Percentiles rank a stretch among this genome's conserved stretches.
Conservation (phyloP, 2,888 invertebrate genomes). For the Arctia plantaginis region DNA sequence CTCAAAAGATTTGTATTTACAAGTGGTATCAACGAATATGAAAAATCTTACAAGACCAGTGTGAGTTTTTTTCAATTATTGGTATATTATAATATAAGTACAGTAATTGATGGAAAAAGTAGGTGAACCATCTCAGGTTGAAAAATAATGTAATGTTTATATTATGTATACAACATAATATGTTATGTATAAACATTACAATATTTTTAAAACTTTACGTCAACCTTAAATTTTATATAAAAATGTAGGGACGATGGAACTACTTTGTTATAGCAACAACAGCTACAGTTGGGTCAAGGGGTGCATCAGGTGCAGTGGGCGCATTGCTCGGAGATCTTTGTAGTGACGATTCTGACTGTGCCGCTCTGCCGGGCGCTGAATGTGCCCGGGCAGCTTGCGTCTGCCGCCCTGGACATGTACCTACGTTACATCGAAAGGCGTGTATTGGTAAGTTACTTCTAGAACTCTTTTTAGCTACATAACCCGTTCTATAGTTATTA, state of each 20-base stretch:
- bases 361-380: slow-evolving; percentile 89
- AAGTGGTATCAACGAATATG: background rate
- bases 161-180: no score
- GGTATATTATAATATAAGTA: no score
- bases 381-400: slow-evolving; percentile 92
- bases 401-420: slow-evolving; percentile 88
- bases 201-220: no score
- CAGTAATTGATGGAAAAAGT: background rate
- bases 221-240: background rate
- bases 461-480: no score
- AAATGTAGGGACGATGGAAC: background rate
- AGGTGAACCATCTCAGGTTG: background rate
- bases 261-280: slow-evolving; percentile 77
- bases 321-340: slow-evolving; percentile 93
- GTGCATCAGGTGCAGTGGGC: slow-evolving; percentile 65
- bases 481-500: background rate
- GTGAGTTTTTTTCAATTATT: no score
- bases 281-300: slow-evolving; percentile 75
- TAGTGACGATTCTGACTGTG: slow-evolving; percentile 85
- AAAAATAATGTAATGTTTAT: no score
- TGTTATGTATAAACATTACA: no score
- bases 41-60: background rate
- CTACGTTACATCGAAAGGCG: slow-evolving; percentile 79
- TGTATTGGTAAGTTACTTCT: slow-evolving; percentile 74
- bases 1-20: background rate